A percentile compares a stretch with the other conserved stretches of the same genome.
phyloP scores from a whole-genome alignment of 2,113 vertebrate species.

The Bungarus multicinctus region DNA sequence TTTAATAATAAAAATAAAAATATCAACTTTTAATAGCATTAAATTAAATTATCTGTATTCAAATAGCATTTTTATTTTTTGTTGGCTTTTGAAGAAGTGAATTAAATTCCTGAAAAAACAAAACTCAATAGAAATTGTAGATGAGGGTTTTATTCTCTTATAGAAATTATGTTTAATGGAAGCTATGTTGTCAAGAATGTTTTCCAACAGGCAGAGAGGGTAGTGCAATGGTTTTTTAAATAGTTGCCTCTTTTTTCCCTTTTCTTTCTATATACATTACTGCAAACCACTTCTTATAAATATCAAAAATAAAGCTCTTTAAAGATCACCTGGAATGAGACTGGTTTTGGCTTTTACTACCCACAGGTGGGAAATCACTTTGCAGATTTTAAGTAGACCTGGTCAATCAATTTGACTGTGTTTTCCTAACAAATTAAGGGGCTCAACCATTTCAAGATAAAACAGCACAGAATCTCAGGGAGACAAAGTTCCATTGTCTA shows the following conservation, averaged over 20 bases:
- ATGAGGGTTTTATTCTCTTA: slow-evolving; percentile 46
- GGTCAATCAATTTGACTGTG: neutral
- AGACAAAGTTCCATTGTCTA: neutral
- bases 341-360: neutral
- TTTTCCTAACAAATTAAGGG: neutral
- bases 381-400: neutral
- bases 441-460: neutral
- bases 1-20: neutral
- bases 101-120: slow-evolving; percentile 37
- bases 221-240: neutral
- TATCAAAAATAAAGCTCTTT: fast-evolving
- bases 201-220: slow-evolving; percentile 16
- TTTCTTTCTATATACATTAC: neutral
- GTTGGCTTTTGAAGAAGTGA: slow-evolving; percentile 31
- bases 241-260: slow-evolving; percentile 17
- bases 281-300: fast-evolving
- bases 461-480: neutral
- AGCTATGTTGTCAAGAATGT: slow-evolving; percentile 30
- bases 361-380: neutral
- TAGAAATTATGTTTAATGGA: slow-evolving; percentile 54
- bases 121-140: slow-evolving; percentile 50
- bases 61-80: neutral
- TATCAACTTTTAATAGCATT: neutral
- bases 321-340: neutral
- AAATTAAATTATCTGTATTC: neutral